phyloP scores from a whole-genome alignment of 2,888 invertebrate species.

The Laspeyria flexula region DNA sequence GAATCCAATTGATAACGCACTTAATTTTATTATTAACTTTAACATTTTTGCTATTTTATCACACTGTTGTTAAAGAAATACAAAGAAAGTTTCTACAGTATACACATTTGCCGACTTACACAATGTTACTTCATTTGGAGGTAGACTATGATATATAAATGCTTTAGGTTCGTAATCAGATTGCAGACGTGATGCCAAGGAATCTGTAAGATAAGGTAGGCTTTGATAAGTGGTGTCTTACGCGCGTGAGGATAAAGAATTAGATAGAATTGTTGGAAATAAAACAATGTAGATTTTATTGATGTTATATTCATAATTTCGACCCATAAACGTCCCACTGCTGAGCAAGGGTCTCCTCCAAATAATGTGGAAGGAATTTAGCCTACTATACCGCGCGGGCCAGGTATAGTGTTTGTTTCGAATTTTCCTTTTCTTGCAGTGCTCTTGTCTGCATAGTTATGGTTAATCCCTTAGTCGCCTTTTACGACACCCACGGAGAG shows the following conservation, averaged over 20 bases:
- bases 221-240: conserved; percentile 38
- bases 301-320: no score
- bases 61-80: not conserved
- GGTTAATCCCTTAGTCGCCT: no score
- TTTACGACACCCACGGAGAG: no score
- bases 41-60: conserved; percentile 51
- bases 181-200: conserved; percentile 28
- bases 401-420: no score
- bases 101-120: conserved; percentile 1
- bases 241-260: conserved; percentile 31
- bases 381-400: no score
- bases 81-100: not conserved
- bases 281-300: no score
- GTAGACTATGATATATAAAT: conserved; percentile 31
- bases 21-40: conserved; percentile 50
- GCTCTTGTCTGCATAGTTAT: no score
- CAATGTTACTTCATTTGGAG: conserved; percentile 16
- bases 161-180: conserved; percentile 23
- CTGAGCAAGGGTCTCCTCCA: no score
- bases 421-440: no score
- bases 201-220: conserved; percentile 37
- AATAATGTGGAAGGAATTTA: no score
- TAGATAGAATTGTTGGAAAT: conserved; percentile 16
- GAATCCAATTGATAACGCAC: conserved; percentile 55
- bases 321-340: no score